Percentiles rank a stretch among this genome's conserved stretches.
Evolutionary conservation across 1,140 invertebrate genomes (phyloP).

Genomic region (Gryon sp.): DNA sequence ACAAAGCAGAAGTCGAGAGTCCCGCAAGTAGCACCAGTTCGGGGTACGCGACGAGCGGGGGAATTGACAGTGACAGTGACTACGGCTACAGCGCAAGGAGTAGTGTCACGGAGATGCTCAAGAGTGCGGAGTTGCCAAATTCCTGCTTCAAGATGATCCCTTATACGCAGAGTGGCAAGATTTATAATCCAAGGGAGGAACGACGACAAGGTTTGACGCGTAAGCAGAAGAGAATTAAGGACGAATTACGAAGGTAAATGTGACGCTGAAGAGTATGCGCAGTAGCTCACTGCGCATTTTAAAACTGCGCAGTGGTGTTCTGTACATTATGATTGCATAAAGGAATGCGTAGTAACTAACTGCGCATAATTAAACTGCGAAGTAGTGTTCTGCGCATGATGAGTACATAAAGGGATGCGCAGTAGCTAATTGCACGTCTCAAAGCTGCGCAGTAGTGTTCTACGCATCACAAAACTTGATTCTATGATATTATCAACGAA

Average conservation of each 20-base stretch:
- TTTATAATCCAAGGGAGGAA: slow-evolving; percentile 65
- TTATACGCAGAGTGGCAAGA: slow-evolving; percentile 63
- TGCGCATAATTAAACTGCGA: no score
- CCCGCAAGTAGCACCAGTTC: slow-evolving; percentile 81
- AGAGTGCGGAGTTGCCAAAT: slow-evolving; percentile 24
- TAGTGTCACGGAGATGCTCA: slow-evolving; percentile 67
- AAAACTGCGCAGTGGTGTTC: no score
- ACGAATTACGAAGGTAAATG: slow-evolving; percentile 65
- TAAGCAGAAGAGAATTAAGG: slow-evolving; percentile 77
- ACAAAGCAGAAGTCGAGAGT: slow-evolving; percentile 48
- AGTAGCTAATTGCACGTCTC: no score
- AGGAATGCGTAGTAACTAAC: no score
- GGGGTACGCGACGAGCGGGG: slow-evolving; percentile 79
- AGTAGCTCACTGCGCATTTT: no score
- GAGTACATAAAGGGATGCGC: no score
- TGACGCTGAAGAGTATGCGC: no score
- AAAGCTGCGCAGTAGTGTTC: no score
- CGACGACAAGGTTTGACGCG: slow-evolving; percentile 61
- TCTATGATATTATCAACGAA: no score
- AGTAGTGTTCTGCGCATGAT: no score
- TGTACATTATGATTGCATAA: no score
- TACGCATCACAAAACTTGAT: no score
- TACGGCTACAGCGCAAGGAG: slow-evolving; percentile 80
- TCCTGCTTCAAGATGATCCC: slow-evolving; percentile 71
- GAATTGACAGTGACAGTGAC: slow-evolving; percentile 81